Percentiles rank a stretch among this genome's conserved stretches.
phyloP scores from a whole-genome alignment of 2,113 vertebrate genomes.

The Girardinichthys multiradiatus region DNA sequence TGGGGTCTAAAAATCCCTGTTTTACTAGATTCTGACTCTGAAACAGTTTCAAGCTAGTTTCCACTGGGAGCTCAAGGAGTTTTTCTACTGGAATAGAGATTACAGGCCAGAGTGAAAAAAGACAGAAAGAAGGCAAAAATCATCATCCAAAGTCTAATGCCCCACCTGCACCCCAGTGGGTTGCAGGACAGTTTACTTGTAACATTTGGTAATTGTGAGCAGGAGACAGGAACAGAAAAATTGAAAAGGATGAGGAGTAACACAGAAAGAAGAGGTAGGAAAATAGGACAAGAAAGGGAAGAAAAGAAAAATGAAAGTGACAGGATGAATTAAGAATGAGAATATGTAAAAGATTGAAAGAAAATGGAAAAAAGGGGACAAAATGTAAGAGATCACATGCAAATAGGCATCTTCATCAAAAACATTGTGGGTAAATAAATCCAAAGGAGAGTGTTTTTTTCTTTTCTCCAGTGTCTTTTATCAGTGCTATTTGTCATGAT shows the following conservation, averaged over 20 bases:
- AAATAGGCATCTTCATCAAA: background rate
- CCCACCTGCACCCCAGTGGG: slow-evolving; percentile 30
- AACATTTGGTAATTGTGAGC: background rate
- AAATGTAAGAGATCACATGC: background rate
- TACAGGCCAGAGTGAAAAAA: slow-evolving; percentile 21
- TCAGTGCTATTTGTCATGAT: slow-evolving; percentile 58
- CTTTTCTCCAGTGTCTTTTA: slow-evolving; percentile 3
- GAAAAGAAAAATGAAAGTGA: background rate
- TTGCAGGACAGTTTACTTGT: slow-evolving; percentile 18
- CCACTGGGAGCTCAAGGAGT: slow-evolving; percentile 30
- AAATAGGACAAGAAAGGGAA: background rate
- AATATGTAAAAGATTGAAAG: background rate
- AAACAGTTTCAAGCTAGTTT: slow-evolving; percentile 1
- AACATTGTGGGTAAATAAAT: background rate
- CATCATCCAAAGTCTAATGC: slow-evolving; percentile 28
- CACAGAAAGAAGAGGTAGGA: background rate
- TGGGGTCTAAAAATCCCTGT: background rate
- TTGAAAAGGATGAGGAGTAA: background rate
- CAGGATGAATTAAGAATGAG: no score
- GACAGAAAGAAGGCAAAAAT: slow-evolving; percentile 8
- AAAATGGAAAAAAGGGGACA: background rate
- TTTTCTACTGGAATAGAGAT: slow-evolving; percentile 43
- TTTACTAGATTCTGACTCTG: slow-evolving; percentile 23
- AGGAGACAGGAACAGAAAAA: background rate
- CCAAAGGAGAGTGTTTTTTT: background rate